Evolutionary conservation across 2,888 invertebrate genomes (phyloP).

Genomic region (Hirtodrosophila cameraria): DNA sequence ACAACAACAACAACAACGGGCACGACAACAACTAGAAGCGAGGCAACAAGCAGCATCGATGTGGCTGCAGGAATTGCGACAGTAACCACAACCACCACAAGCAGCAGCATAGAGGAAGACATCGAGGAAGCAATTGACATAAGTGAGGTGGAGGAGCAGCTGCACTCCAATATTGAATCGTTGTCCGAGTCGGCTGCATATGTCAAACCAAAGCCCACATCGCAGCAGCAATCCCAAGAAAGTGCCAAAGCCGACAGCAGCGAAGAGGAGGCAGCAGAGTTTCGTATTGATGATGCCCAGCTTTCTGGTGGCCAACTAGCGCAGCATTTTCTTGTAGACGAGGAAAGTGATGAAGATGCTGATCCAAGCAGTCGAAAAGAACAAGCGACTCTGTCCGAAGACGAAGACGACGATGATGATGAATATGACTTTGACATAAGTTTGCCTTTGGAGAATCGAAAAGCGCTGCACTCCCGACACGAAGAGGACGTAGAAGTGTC

Average conservation of each 20-base stretch:
- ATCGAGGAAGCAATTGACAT: slow-evolving; percentile 82
- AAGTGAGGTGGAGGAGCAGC: slow-evolving; percentile 77
- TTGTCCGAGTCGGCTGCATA: slow-evolving; percentile 53
- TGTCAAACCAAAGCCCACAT: slow-evolving; percentile 26
- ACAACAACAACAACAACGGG: slow-evolving; percentile 40
- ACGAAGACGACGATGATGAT: slow-evolving; percentile 45
- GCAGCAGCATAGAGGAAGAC: slow-evolving; percentile 83
- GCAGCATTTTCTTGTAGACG: slow-evolving; percentile 81
- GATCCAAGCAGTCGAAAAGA: slow-evolving; percentile 15
- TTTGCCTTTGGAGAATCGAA: slow-evolving; percentile 59
- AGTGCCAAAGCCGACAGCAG: slow-evolving; percentile 60
- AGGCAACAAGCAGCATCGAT: slow-evolving; percentile 62
- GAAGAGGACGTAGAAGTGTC: slow-evolving; percentile 27
- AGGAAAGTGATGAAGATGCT: slow-evolving; percentile 67
- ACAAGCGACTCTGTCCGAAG: slow-evolving; percentile 16
- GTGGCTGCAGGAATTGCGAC: slow-evolving; percentile 36
- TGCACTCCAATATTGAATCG: slow-evolving; percentile 50
- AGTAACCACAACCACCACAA: slow-evolving; percentile 61
- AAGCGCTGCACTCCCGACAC: slow-evolving; percentile 66
- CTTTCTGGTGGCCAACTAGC: slow-evolving; percentile 82
- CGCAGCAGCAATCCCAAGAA: slow-evolving; percentile 13
- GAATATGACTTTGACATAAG: slow-evolving; percentile 71
- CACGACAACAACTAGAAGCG: slow-evolving; percentile 46
- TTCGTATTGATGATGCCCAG: slow-evolving; percentile 82
- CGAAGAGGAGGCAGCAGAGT: slow-evolving; percentile 62